Base-by-base conservation (phyloP, 2,888 invertebrate species). In the Merodon equestris region DNA sequence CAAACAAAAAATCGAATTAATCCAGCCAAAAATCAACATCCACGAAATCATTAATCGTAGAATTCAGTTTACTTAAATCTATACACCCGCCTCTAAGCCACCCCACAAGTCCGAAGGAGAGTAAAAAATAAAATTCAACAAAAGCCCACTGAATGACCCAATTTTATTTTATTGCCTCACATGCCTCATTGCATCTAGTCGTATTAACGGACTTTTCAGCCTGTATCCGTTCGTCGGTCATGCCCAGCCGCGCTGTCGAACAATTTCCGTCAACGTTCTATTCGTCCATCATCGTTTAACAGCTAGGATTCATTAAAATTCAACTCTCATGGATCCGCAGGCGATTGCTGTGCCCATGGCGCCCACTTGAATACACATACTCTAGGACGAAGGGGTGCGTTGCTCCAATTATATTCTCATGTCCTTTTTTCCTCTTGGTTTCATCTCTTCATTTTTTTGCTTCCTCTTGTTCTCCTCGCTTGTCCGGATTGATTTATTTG, bases 131-230 rank as follows among this genome's bases (percentile, higher is more conserved):
- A 27, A 27, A 27, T 27, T 27, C 27, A 7, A 27, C 27, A 27
- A 34, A 61, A 36, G 40, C 48, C 50, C 42, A 45, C 19, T 38
- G 36, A 51, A 53, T 60, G 58, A 60, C 58, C 51, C 45, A 60
- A 60, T 45, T 48, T 60, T 45, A 60, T 45, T 48, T 60, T 45
- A 60, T 60, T 53, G 36, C 42, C 44, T 60, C 58, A 44, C 40
- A 51, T 58, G 13, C 27, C 51, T 60, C 51, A 60, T 53, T 58
- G 51, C 53, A 48, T 36, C 56, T 48, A 64, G 53, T 64, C 53
- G 9, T 15, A 54, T 7, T n/a, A 27, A 12, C 48, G 18, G 18
- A 9, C 12, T 18, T 4, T 14, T 18, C 12, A 34, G 42, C 15
- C 17, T 15, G 27, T 27, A 27, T 13, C 42, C 7, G 12, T 13